These are phyloP conservation scores for Semicossyphus pulcher DNA, from an alignment of 2,113 vertebrate genomes.

Conservation along the genomic window DNA sequence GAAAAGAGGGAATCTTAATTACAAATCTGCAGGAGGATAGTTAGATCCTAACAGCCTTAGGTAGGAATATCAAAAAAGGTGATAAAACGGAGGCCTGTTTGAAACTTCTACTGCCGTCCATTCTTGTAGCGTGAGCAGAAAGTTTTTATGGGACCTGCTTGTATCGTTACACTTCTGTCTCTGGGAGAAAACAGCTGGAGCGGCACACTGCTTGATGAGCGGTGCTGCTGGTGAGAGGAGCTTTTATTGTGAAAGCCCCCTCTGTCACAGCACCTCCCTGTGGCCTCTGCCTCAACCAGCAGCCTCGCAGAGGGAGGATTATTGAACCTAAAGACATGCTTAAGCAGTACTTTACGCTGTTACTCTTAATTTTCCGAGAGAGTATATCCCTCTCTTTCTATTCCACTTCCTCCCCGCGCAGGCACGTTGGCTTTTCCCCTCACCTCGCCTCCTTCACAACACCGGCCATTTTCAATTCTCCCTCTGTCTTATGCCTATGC, in stretches of 20 bases:
- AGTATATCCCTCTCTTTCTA: conserved; percentile 15
- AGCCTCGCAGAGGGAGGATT: conserved; percentile 51
- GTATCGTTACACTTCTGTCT: conserved; percentile 68
- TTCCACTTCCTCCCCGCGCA: conserved; percentile 67
- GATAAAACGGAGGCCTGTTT: conserved; percentile 64
- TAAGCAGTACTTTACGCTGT: conserved; percentile 46
- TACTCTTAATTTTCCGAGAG: conserved; percentile 63
- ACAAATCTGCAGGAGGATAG: conserved; percentile 72
- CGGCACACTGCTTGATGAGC: conserved; percentile 68
- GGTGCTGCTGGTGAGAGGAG: conserved; percentile 61
- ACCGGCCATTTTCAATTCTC: conserved; percentile 80
- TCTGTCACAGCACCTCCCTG: conserved; percentile 80
- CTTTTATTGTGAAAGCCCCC: conserved; percentile 58
- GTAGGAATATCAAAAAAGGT: conserved; percentile 59
- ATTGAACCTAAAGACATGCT: conserved; percentile 61
- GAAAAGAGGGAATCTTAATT: conserved; percentile 78
- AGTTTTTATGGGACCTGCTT: conserved; percentile 67
- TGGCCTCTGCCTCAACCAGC: conserved; percentile 69
- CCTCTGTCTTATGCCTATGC: conserved; percentile 41
- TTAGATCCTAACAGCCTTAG: conserved; percentile 63
- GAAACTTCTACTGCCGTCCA: conserved; percentile 66
- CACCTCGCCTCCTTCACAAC: conserved; percentile 78
- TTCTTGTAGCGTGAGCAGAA: conserved; percentile 67
- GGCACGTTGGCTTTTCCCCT: conserved; percentile 82
- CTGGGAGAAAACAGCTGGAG: conserved; percentile 75